Evolutionary conservation across 2,888 invertebrate species (phyloP), one percentile per base, ranked within the genome.

Genomic region (Tupiocoris notatus): DNA sequence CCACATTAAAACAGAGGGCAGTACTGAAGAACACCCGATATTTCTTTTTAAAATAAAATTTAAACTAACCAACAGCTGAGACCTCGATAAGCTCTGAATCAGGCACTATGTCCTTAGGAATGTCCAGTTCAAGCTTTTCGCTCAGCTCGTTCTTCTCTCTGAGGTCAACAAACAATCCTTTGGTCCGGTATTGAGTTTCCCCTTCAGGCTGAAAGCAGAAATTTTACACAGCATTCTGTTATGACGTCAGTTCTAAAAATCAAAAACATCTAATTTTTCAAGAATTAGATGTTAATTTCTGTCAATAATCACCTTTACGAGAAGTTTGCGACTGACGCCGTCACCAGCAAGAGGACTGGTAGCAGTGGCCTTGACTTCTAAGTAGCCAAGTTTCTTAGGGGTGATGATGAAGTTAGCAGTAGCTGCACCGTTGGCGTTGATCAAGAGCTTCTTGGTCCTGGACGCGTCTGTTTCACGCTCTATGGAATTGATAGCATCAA

Each of bases 371-470:
- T 91, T 91, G 21, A 95, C 86, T 23, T 89, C 89, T 12, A 93
- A 86, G 21, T 87, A 86, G 18, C 95, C 95, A 9, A 93, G 85
- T 79, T 88, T 88, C 78, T 87, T 87, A 0, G 94, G 92, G 16
- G 89, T 88, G 75, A 96, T 91, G 86, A 95, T 90, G 84, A 98
- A 93, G 75, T 93, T 93, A 0, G 94, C 91, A 0, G 92, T 90
- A 78, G 90, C 88, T 17, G 90, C 92, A 16, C 88, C 86, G 76
- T 92, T 91, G 0, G 93, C 89, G 56, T 89, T 88, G 0, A 95
- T 88, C 0, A 86, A 85, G 3, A 94, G 83, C n/a, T 87, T 88
- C 80, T 91, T 90, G 39, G 89, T 89, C 12, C 91, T 88, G 83
- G 89, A 93, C 22, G 91, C 82, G 84, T 94, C 94, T 3, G 58